Base-by-base conservation (phyloP, 2,797 vertebrate species). In the Sebastes matsubarae region DNA sequence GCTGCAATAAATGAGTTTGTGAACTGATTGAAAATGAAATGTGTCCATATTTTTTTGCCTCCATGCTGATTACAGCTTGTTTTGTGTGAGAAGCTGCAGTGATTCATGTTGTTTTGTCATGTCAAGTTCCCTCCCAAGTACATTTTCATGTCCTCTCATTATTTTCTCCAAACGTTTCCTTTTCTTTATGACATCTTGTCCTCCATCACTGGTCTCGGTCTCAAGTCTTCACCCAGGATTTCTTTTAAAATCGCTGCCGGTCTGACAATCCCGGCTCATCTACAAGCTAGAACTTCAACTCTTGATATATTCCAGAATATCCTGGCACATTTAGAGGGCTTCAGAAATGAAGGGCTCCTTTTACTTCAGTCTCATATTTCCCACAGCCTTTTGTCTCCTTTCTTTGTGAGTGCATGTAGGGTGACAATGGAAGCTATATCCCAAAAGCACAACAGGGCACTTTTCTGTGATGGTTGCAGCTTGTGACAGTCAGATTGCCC, bases 1-100 rank as follows among this genome's bases (percentile, higher is more conserved):
- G 87, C 89, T 95, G 92, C 91, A 96, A 96, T 96, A 96, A 96
- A 96, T 87, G 72, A 89, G 76, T 93, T 93, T 94, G 90, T 93
- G 81, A 93, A 91, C 75, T 91, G 85, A 91, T 75, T 89, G 54
- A 84, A 67, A 87, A 34, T 7, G 2, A 70, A 71, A 36, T 30
- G 27, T 77, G 42, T 82, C 36, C 0, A 2, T 77, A 14, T 42
- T 77, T 24, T 7, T 42, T 58, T 80, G 20, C 34, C 18, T 34
- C 5, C 13, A 1, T 34, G 2, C 36, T 22, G 8, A 29, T 20
- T 6, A 32, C 14, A 42, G 38, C 0, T 16, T 42, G 16, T 18
- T 2, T 57, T 24, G 10, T 75, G 4, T 61, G 46, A 74, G 16
- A 57, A 50, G 27, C 25, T 27, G 6, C 27, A 5, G 57, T 20